phyloP scores from a whole-genome alignment of 2,888 invertebrate species.

The Dysmachus trigonus region DNA sequence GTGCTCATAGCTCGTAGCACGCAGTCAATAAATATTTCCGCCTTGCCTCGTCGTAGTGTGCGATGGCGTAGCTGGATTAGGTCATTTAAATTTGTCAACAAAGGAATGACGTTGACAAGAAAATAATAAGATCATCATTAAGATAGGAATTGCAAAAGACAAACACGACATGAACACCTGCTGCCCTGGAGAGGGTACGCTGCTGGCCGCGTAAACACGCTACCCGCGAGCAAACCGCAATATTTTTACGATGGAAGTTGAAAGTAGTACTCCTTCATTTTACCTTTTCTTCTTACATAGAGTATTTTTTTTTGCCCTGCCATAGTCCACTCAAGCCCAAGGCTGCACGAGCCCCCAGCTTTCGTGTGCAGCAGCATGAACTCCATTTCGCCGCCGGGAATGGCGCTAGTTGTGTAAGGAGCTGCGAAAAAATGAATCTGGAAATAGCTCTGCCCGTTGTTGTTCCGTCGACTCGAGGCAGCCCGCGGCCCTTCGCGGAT shows the following conservation, averaged over 20 bases:
- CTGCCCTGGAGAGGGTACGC: not conserved
- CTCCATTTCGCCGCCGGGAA: not conserved
- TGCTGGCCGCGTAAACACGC: not conserved
- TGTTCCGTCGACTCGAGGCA: not conserved
- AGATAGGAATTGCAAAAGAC: constrained; percentile 24
- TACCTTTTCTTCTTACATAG: not conserved
- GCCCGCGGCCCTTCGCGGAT: constrained; percentile 1
- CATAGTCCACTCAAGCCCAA: not conserved
- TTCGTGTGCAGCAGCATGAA: not conserved
- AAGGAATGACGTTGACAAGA: constrained; percentile 17
- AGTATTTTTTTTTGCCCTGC: not conserved
- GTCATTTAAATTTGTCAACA: constrained; percentile 31
- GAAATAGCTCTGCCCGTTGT: constrained; percentile 8
- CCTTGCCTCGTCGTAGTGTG: not conserved
- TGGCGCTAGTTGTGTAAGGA: not conserved
- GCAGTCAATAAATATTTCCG: constrained; percentile 33
- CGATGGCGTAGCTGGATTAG: not conserved
- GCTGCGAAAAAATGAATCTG: not conserved
- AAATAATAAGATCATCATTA: constrained; percentile 37
- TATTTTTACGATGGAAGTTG: not conserved
- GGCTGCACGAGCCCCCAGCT: not conserved
- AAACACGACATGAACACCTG: not conserved
- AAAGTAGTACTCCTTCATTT: not conserved
- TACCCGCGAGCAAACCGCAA: not conserved
- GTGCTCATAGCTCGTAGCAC: not conserved